A percentile compares a stretch with the other conserved stretches of the same genome.
Evolutionary conservation across 2,113 vertebrate species (phyloP).

Genomic region (Ursus arctos): DNA sequence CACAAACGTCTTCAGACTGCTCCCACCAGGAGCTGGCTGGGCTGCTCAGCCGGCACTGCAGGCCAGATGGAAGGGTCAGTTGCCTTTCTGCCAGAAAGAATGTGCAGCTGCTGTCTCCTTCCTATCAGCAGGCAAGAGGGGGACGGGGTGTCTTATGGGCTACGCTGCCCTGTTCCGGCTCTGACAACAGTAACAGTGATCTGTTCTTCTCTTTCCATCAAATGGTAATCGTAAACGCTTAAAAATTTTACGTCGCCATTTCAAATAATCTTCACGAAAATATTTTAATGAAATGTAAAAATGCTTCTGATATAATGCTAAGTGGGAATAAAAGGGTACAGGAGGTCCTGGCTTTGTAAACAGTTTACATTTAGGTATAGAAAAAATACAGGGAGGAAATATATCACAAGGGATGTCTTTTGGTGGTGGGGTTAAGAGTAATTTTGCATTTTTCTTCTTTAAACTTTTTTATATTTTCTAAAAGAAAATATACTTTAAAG

Average conservation of each 20-base stretch:
- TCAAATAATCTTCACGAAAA: constrained; percentile 46
- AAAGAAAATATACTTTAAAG: background rate
- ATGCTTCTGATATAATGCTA: background rate
- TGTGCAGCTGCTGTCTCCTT: background rate
- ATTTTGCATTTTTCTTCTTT: constrained; percentile 45
- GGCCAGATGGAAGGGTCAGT: background rate
- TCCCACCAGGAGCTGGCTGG: background rate
- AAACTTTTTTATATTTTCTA: constrained; percentile 31
- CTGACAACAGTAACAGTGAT: background rate
- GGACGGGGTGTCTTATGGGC: background rate
- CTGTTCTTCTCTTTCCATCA: constrained; percentile 27
- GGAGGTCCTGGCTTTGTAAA: constrained; percentile 6
- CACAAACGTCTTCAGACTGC: constrained; percentile 25
- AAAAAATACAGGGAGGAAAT: constrained; percentile 58
- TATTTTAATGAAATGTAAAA: constrained; percentile 40
- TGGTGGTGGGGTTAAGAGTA: background rate
- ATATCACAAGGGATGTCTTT: constrained; percentile 4
- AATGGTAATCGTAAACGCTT: background rate
- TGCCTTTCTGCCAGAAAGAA: constrained; percentile 12
- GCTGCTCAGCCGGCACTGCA: background rate
- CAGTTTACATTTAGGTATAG: background rate
- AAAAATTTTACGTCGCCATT: background rate
- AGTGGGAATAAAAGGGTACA: constrained; percentile 37
- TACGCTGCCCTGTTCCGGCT: background rate
- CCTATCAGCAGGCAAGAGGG: background rate